Evolutionary conservation across 2,888 invertebrate genomes (phyloP), one percentile per base, ranked within the genome.

Genomic region (Caradrina kadenii): DNA sequence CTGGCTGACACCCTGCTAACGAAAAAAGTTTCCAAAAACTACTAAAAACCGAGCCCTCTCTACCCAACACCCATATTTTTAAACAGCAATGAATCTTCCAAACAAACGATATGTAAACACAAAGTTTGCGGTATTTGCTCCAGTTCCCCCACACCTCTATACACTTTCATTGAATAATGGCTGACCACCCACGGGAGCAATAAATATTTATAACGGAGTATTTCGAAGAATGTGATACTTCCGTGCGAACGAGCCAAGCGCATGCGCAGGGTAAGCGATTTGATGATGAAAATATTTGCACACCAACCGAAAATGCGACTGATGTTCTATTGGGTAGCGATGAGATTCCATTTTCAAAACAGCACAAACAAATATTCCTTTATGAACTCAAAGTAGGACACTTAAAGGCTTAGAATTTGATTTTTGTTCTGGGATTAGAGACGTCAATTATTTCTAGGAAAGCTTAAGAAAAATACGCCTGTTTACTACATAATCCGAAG

Each of bases 131-230:
- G 68, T 83, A 79, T 82, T 81, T 76, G 82, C 82, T 84, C 83
- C 80, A 84, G 80, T 84, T 86, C 71, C 74, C 71, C 69, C 67
- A 76, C 78, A 86, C 81, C 81, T 84, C 81, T 63, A 72, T 67
- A 80, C 76, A 79, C 74, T 75, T 79, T 81, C 84, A 88, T 86
- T 86, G 88, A 86, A 85, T 86, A 87, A 89, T 87, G 84, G 69
- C 76, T 70, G 89, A 79, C 90, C 90, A 90, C 90, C 90, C 90
- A 89, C 89, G 75, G 81, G 69, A 83, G 82, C 82, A 88, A 89
- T 90, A 89, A 90, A 89, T 89, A 90, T 90, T 89, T 89, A 88
- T 88, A 87, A 85, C 87, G 69, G 81, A 83, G 85, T 83, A 79
- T 85, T 89, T 86, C 89, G 84, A 81, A 86, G 90, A 89, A 90